A percentile compares a stretch with the other conserved stretches of the same genome.
phyloP scores from a whole-genome alignment of 1,140 invertebrate genomes.

The Drosophila willistoni region DNA sequence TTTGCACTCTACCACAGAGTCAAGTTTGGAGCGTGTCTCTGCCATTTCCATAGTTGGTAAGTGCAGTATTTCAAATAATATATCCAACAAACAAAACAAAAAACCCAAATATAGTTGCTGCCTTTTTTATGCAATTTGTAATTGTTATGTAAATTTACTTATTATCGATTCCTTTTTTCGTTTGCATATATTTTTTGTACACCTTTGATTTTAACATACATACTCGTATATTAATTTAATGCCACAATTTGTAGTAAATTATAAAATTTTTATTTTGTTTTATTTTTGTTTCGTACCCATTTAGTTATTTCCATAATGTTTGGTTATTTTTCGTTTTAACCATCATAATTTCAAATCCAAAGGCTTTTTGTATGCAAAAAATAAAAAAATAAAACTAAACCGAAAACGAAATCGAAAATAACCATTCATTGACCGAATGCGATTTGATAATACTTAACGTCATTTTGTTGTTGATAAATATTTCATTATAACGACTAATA shows the following conservation, averaged over 20 bases:
- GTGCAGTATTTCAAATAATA: constrained; percentile 43
- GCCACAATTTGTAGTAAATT: constrained; percentile 63
- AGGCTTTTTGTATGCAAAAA: constrained; percentile 82
- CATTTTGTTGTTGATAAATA: constrained; percentile 51
- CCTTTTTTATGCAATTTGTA: constrained; percentile 67
- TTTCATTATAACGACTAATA: constrained; percentile 36
- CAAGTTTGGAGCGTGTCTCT: constrained; percentile 76
- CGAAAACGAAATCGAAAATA: constrained; percentile 1
- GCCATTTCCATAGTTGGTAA: constrained; percentile 81
- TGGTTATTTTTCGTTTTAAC: constrained; percentile 45
- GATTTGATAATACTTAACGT: constrained; percentile 60
- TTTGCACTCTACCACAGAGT: constrained; percentile 76
- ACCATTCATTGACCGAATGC: constrained; percentile 43
- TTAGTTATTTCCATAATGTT: constrained; percentile 26
- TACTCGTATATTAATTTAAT: constrained; percentile 41
- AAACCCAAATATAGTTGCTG: constrained; percentile 41
- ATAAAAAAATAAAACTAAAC: constrained; percentile 1
- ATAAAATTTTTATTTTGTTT: constrained; percentile 14
- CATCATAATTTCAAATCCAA: constrained; percentile 64
- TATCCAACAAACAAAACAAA: background rate
- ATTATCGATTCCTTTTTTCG: constrained; percentile 50
- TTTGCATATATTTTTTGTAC: constrained; percentile 71
- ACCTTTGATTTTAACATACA: constrained; percentile 48
- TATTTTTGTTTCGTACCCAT: constrained; percentile 31
- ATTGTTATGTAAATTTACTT: constrained; percentile 74